phyloP scores from a whole-genome alignment of 2,113 vertebrate species.

The Sarotherodon lohbergeri region DNA sequence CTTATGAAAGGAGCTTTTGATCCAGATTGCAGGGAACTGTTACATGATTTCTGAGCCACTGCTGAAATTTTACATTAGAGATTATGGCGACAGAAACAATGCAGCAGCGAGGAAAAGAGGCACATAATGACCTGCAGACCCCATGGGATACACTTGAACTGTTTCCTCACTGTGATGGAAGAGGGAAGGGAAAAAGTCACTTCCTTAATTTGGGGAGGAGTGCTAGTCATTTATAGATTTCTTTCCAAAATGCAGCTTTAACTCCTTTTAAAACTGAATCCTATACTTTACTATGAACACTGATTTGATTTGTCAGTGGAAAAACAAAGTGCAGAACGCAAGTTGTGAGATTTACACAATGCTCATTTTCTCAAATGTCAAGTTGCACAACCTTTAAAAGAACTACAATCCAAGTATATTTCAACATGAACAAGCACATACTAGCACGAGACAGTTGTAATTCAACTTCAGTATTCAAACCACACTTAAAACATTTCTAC shows the following conservation, averaged over 20 bases:
- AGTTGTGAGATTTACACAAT: neutral
- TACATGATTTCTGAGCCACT: conserved; percentile 15
- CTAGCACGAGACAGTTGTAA: neutral
- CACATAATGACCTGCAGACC: neutral
- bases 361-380: neutral
- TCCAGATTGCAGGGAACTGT: conserved; percentile 35
- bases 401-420: neutral
- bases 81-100: conserved; percentile 36
- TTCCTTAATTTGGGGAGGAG: conserved; percentile 29
- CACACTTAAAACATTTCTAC: neutral
- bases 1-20: conserved; percentile 50
- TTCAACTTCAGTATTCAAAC: neutral
- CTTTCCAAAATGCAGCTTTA: neutral
- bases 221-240: neutral
- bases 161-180: conserved; percentile 22
- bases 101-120: neutral
- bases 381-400: neutral
- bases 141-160: neutral
- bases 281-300: neutral
- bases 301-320: neutral
- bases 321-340: neutral
- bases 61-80: conserved; percentile 23
- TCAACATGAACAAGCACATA: neutral
- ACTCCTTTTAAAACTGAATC: neutral
- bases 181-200: conserved; percentile 29